Evolutionary conservation across 2,113 vertebrate genomes (phyloP).

Genomic region (Corydoras maculifer): DNA sequence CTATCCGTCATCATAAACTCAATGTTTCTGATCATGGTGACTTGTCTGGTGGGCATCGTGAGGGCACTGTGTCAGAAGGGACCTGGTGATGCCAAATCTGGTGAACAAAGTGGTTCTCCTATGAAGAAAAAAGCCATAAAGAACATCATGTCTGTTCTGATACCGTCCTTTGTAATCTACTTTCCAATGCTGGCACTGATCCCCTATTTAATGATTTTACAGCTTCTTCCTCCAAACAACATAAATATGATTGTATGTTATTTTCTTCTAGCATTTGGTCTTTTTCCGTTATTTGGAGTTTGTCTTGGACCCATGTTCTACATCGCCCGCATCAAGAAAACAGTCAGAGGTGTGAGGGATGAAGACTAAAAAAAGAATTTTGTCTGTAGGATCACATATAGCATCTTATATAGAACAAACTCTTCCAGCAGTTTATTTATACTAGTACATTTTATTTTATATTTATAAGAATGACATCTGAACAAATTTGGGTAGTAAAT

Average conservation of each 20-base stretch:
- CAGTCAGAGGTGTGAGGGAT: slow-evolving; percentile 8
- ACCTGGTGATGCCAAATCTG: slow-evolving; percentile 35
- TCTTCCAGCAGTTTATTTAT: too few relatives aligned
- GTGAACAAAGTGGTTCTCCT: slow-evolving; percentile 16
- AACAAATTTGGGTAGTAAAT: too few relatives aligned
- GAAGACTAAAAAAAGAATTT: not conserved
- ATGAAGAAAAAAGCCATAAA: slow-evolving; percentile 46
- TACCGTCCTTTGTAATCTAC: slow-evolving; percentile 44
- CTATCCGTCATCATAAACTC: slow-evolving; percentile 34
- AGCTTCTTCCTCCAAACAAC: accelerated
- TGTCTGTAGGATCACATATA: not conserved
- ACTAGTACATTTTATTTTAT: too few relatives aligned
- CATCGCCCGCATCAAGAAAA: slow-evolving; percentile 44
- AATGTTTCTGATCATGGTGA: slow-evolving; percentile 49
- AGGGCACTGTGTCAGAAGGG: slow-evolving; percentile 36
- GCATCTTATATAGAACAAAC: too few relatives aligned
- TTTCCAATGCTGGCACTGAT: slow-evolving; percentile 34
- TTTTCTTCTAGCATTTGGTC: not conserved
- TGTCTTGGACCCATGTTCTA: slow-evolving; percentile 57
- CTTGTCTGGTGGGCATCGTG: slow-evolving; percentile 42
- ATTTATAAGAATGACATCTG: too few relatives aligned
- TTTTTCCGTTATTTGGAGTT: slow-evolving; percentile 44
- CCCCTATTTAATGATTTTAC: slow-evolving; percentile 13
- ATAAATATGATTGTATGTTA: accelerated
- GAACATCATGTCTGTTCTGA: slow-evolving; percentile 47